These are phyloP conservation scores for Poeciliopsis retropinna DNA, from an alignment of 2,113 vertebrate genomes.

Conservation along the genomic window DNA sequence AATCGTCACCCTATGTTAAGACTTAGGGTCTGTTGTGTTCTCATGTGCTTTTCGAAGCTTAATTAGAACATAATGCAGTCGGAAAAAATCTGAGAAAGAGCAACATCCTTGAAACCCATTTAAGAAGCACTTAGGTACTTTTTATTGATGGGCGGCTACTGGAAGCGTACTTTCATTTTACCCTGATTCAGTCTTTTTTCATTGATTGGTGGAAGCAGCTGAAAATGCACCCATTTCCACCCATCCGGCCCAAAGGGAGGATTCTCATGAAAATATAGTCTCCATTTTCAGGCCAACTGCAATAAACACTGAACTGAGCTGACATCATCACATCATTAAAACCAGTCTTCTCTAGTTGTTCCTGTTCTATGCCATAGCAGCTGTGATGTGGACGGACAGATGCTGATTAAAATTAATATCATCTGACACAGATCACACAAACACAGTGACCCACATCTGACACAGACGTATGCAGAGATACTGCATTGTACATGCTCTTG, in stretches of 20 bases:
- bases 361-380: constrained; percentile 46
- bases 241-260: constrained; percentile 5
- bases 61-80: constrained; percentile 17
- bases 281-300: constrained; percentile 5
- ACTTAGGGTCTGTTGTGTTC: neutral
- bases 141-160: constrained; percentile 21
- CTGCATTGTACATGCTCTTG: constrained; percentile 17
- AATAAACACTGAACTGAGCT: neutral
- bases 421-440: constrained; percentile 49
- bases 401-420: constrained; percentile 69
- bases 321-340: neutral
- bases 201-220: constrained; percentile 18
- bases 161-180: neutral
- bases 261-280: neutral
- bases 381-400: constrained; percentile 63
- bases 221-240: constrained; percentile 15
- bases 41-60: constrained; percentile 4
- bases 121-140: constrained; percentile 30
- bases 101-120: constrained; percentile 31
- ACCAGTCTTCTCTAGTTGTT: constrained; percentile 22
- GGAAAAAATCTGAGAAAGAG: constrained; percentile 14
- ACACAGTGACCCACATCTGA: constrained; percentile 58
- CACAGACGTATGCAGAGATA: constrained; percentile 29
- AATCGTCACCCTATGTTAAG: neutral
- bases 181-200: constrained; percentile 6